A percentile compares a stretch with the other conserved stretches of the same genome.
Conservation (phyloP, 2,888 invertebrate genomes). For the Octodonta nipae region DNA sequence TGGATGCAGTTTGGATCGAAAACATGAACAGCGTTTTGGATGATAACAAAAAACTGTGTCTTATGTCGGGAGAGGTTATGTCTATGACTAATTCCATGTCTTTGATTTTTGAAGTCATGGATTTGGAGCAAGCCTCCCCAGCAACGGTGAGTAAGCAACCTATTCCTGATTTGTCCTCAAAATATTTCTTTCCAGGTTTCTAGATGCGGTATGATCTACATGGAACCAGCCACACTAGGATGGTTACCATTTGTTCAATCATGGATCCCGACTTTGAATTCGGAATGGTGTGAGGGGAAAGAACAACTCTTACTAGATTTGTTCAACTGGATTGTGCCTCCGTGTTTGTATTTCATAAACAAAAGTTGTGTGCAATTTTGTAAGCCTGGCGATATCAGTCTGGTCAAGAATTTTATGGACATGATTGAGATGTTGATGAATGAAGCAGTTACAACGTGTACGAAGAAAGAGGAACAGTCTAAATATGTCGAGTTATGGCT, state of each 20-base stretch:
- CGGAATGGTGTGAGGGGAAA: conserved; percentile 55
- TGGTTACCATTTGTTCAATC: conserved; percentile 69
- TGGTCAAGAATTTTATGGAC: conserved; percentile 55
- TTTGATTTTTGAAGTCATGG: conserved; percentile 80
- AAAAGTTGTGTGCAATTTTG: conserved; percentile 53
- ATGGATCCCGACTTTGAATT: conserved; percentile 58
- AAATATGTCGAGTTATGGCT: conserved; percentile 59
- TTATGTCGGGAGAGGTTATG: conserved; percentile 79
- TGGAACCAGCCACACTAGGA: conserved; percentile 73
- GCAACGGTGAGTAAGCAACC: conserved; percentile 51
- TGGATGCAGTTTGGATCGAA: conserved; percentile 83
- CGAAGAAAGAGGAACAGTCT: conserved; percentile 42
- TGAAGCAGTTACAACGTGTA: conserved; percentile 49
- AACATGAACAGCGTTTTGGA: conserved; percentile 82
- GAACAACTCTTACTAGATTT: conserved; percentile 46
- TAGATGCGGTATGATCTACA: conserved; percentile 80
- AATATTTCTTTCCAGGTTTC: conserved; percentile 42
- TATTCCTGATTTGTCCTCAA: background rate
- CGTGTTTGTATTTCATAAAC: conserved; percentile 56
- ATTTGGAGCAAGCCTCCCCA: conserved; percentile 70
- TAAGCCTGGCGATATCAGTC: conserved; percentile 58
- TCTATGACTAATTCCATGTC: conserved; percentile 70
- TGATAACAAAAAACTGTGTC: conserved; percentile 75
- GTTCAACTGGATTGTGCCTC: conserved; percentile 70
- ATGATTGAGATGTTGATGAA: conserved; percentile 67